Conservation (phyloP, 2,888 invertebrate genomes). For the Drosophila subquinaria region DNA sequence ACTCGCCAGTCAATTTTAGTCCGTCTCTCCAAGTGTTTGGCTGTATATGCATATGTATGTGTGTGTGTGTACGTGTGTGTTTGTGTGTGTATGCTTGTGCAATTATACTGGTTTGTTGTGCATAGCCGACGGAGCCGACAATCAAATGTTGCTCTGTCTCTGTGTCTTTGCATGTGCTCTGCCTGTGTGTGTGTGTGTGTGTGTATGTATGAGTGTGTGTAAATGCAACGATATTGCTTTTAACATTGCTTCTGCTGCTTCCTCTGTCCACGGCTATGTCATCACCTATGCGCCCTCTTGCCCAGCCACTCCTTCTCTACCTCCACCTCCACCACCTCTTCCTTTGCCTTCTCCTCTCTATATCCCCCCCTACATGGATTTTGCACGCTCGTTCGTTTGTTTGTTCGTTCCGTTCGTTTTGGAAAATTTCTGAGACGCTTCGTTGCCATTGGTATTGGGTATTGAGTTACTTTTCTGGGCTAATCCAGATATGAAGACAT, state of each 20-base stretch:
- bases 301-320: background rate
- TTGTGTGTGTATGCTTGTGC: slow-evolving; percentile 59
- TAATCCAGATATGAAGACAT: slow-evolving; percentile 59
- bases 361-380: slow-evolving; percentile 48
- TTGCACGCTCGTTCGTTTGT: slow-evolving; percentile 60
- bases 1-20: slow-evolving; percentile 45
- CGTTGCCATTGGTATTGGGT: slow-evolving; percentile 60
- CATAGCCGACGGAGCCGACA: slow-evolving; percentile 66
- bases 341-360: background rate
- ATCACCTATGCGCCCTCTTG: slow-evolving; percentile 49
- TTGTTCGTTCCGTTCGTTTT: slow-evolving; percentile 42
- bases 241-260: slow-evolving; percentile 45
- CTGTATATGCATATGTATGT: slow-evolving; percentile 11
- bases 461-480: slow-evolving; percentile 64
- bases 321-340: background rate
- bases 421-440: slow-evolving; percentile 45
- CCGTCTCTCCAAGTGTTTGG: slow-evolving; percentile 36
- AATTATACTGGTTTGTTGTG: slow-evolving; percentile 78
- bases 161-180: slow-evolving; percentile 53
- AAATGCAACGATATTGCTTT: slow-evolving; percentile 59
- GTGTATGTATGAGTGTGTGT: slow-evolving; percentile 12
- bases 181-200: slow-evolving; percentile 8
- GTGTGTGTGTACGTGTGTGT: slow-evolving; percentile 1
- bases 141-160: slow-evolving; percentile 70
- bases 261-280: slow-evolving; percentile 56